A percentile compares a stretch with the other conserved stretches of the same genome.
Evolutionary conservation across 2,113 vertebrate genomes (phyloP).

Genomic region (Ptyas mucosa): DNA sequence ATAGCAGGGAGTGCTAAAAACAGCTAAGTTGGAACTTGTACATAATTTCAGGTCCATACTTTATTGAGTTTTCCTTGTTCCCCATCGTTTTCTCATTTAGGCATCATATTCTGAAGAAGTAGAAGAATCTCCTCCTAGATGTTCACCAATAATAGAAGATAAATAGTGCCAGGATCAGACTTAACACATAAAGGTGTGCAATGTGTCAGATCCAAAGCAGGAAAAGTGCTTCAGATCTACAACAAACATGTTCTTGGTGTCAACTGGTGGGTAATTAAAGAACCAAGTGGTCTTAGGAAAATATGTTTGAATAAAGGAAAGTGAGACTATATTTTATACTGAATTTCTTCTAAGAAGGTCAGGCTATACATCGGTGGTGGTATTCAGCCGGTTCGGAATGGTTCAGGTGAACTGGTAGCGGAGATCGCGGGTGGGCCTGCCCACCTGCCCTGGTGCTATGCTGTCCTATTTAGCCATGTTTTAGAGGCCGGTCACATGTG

Average conservation of each 20-base stretch:
- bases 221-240: neutral
- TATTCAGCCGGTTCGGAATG: too few species aligned
- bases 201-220: neutral
- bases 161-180: neutral
- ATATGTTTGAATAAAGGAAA: neutral
- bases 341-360: neutral
- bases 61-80: neutral
- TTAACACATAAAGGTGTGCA: neutral
- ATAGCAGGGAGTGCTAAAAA: neutral
- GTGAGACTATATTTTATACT: neutral
- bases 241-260: neutral
- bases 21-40: neutral
- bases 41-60: neutral
- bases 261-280: neutral
- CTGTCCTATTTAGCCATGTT: too few species aligned
- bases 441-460: too few species aligned
- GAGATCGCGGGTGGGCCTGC: too few species aligned
- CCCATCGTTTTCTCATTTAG: neutral
- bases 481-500: too few species aligned
- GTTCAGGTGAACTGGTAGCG: too few species aligned
- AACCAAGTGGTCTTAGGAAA: neutral
- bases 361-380: neutral
- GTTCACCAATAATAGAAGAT: neutral
- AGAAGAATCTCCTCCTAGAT: neutral
- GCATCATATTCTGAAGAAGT: neutral